phyloP scores from a whole-genome alignment of 2,888 invertebrate genomes.

The Tenthredo scrophulariae region DNA sequence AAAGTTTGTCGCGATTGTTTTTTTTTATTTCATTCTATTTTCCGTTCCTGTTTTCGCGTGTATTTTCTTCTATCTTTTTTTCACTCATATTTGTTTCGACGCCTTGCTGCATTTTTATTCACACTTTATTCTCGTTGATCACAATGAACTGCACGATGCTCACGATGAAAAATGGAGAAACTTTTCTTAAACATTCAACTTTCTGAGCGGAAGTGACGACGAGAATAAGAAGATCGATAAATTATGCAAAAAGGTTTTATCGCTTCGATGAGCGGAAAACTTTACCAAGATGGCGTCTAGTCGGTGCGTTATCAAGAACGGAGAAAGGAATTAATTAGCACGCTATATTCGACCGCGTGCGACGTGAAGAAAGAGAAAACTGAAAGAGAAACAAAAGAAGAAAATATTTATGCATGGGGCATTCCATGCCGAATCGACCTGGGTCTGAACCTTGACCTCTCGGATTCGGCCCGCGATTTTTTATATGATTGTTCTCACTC shows the following conservation, averaged over 20 bases:
- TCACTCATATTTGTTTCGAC: neutral
- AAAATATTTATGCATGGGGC: neutral
- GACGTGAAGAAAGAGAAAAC: neutral
- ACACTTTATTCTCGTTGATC: neutral
- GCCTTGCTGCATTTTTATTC: neutral
- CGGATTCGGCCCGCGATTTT: no score
- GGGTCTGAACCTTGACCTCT: no score
- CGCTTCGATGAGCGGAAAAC: constrained; percentile 42
- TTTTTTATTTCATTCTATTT: neutral
- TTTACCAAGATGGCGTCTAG: constrained; percentile 16
- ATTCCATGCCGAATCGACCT: no score
- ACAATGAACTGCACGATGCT: neutral
- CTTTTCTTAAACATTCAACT: neutral
- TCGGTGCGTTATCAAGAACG: constrained; percentile 9
- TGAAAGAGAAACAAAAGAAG: constrained; percentile 3
- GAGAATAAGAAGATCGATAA: constrained; percentile 25
- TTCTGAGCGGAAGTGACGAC: constrained; percentile 15
- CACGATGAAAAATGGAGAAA: constrained; percentile 1
- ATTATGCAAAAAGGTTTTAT: constrained; percentile 33
- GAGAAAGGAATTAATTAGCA: constrained; percentile 21
- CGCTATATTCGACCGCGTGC: neutral
- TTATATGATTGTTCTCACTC: no score
- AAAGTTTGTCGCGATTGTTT: constrained; percentile 1
- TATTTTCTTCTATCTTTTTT: neutral
- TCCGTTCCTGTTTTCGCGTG: neutral